Evolutionary conservation across 1,140 invertebrate species (phyloP).

Genomic region (Myzus persicae): DNA sequence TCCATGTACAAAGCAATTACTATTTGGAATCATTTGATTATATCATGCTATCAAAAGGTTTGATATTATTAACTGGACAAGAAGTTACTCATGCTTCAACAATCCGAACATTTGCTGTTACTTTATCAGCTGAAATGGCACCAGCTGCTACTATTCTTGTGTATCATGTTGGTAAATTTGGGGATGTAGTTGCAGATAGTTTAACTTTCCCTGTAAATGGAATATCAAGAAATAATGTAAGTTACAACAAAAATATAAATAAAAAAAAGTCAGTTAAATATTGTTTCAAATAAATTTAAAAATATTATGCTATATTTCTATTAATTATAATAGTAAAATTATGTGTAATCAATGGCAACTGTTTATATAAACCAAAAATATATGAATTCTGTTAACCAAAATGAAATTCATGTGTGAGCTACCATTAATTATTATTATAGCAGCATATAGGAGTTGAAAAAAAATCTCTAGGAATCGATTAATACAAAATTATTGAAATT

Average conservation of each 20-base stretch:
- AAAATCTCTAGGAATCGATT: too few species aligned
- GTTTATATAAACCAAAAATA: not conserved
- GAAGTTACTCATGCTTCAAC: constrained; percentile 73
- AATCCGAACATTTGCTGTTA: constrained; percentile 87
- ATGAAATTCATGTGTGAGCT: too few species aligned
- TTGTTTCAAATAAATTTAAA: not conserved
- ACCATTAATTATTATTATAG: too few species aligned
- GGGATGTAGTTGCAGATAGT: constrained; percentile 88
- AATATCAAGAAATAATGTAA: constrained; percentile 87
- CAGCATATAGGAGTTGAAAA: too few species aligned
- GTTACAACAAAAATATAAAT: constrained; percentile 60
- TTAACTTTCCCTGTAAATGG: constrained; percentile 95
- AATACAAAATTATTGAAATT: too few species aligned
- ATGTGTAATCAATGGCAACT: not conserved
- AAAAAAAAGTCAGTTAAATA: too few species aligned
- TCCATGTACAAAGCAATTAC: constrained; percentile 92
- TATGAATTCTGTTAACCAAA: not conserved
- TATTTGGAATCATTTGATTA: constrained; percentile 91
- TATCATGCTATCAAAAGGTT: constrained; percentile 88
- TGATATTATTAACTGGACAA: constrained; percentile 75
- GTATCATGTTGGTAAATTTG: constrained; percentile 83
- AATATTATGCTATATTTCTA: not conserved
- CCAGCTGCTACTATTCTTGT: constrained; percentile 89
- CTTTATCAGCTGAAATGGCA: constrained; percentile 92
- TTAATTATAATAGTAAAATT: not conserved